A percentile compares a stretch with the other conserved stretches of the same genome.
These are phyloP conservation scores for Augochlora pura DNA, from an alignment of 1,140 invertebrate genomes.

Conservation along the genomic window DNA sequence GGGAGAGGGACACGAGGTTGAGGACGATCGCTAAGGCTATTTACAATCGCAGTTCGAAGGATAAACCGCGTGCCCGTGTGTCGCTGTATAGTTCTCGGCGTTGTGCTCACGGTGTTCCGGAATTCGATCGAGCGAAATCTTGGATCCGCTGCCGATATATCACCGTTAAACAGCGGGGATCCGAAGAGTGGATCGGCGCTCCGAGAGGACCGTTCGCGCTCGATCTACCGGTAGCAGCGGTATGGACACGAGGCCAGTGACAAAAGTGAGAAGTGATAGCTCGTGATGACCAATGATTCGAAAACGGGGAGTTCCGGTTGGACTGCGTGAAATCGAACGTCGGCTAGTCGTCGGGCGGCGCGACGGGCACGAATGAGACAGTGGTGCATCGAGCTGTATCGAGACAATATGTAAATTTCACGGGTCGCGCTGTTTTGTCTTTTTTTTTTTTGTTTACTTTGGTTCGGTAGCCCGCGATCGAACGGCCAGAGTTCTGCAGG, in stretches of 20 bases:
- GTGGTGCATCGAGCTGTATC: background rate
- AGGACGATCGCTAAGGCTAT: conserved; percentile 22
- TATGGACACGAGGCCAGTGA: conserved; percentile 22
- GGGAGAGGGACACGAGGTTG: conserved; percentile 17
- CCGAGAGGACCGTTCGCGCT: too few relatives aligned
- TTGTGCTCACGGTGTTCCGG: background rate
- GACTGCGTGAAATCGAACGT: background rate
- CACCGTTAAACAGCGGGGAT: too few relatives aligned
- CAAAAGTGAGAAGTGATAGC: conserved; percentile 39
- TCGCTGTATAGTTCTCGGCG: background rate
- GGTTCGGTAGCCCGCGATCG: background rate
- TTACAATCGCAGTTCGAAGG: conserved; percentile 35
- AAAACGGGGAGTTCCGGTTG: background rate
- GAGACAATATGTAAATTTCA: conserved; percentile 46
- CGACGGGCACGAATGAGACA: background rate
- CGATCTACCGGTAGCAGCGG: background rate
- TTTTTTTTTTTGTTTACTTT: conserved; percentile 15
- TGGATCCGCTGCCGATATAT: background rate
- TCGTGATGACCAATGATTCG: conserved; percentile 21
- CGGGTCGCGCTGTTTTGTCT: conserved; percentile 1
- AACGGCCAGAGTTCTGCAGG: too few relatives aligned
- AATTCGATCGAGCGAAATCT: background rate
- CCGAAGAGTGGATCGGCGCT: too few relatives aligned
- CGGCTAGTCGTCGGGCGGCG: background rate
- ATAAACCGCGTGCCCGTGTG: conserved; percentile 23